Evolutionary conservation across 2,888 invertebrate genomes (phyloP), one percentile per base, ranked within the genome.

Genomic region (Lasioglossum pauxillum): DNA sequence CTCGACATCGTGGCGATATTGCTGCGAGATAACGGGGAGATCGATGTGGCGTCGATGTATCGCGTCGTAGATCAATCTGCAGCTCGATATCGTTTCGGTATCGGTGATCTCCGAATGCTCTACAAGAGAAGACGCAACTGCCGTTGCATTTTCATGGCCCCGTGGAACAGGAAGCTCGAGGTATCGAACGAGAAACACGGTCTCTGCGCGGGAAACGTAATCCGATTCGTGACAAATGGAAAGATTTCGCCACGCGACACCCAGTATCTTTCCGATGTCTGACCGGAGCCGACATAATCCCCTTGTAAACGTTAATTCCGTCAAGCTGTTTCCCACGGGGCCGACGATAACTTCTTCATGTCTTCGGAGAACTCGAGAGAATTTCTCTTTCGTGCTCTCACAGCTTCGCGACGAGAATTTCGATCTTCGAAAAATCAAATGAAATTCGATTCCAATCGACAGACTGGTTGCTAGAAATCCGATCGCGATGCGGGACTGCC

Each of bases 41-140:
- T 89, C 84, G 80, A 89, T 87, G 72, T 23, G 12, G 3, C 27
- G 12, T n/a, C 69, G 73, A 79, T 78, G 49, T 27, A 80, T 83
- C 73, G 57, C 49, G 81, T 46, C 53, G 31, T 46, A 69, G 75
- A 87, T 88, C 74, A 44, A 82, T 84, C 73, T 69, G 35, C 67
- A 69, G 72, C 76, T 81, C 64, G 81, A 71, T 79, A 77, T 74
- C 53, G 10, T 23, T 3, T 53, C 23, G 53, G 23, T 53, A 53
- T 53, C 53, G 53, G 23, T 10, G 8, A 23, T 53, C 53, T 10
- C 2, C 23, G 53, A 53, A 53, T 53, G 53, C 23, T 53, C 8
- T 23, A 53, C 53, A 8, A 53, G 23, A 49, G 19, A 2, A 49
- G 53, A 71, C 31, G 23, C 19, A 31, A 1, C 31, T 7, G 1